A percentile compares a stretch with the other conserved stretches of the same genome.
phyloP scores from a whole-genome alignment of 2,888 invertebrate genomes.

The Incurvaria masculella region DNA sequence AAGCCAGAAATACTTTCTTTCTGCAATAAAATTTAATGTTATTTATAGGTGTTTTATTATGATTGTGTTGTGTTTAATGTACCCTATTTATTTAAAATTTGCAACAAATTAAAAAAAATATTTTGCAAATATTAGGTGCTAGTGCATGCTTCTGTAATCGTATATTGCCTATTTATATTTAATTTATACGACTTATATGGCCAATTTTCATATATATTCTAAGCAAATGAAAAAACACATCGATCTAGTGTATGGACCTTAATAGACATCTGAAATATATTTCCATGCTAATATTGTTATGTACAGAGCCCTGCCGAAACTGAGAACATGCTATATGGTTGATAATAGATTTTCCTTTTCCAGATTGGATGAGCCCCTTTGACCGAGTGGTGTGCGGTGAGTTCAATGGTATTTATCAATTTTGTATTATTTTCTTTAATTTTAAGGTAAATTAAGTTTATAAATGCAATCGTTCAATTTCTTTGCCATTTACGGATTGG shows the following conservation, averaged over 20 bases:
- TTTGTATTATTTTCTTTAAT: slow-evolving; percentile 57
- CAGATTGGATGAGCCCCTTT: slow-evolving; percentile 95
- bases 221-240: background rate
- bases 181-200: no score
- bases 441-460: slow-evolving; percentile 29
- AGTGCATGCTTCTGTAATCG: background rate
- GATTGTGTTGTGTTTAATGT: slow-evolving; percentile 12
- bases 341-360: slow-evolving; percentile 63
- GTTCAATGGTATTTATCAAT: slow-evolving; percentile 79
- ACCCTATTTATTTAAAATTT: slow-evolving; percentile 3
- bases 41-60: slow-evolving; percentile 15
- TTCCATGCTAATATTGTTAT: slow-evolving; percentile 19
- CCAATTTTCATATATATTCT: no score
- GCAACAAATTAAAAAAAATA: slow-evolving; percentile 1
- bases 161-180: background rate
- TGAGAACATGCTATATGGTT: slow-evolving; percentile 53
- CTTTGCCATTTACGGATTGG: background rate
- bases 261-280: background rate
- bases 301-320: slow-evolving; percentile 38
- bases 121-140: background rate
- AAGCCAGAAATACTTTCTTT: slow-evolving; percentile 5
- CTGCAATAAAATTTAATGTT: slow-evolving; percentile 13
- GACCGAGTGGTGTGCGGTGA: slow-evolving; percentile 94
- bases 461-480: background rate
- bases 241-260: background rate